Conservation (phyloP, 2,888 invertebrate species). For the Gnatocerus cornutus region DNA sequence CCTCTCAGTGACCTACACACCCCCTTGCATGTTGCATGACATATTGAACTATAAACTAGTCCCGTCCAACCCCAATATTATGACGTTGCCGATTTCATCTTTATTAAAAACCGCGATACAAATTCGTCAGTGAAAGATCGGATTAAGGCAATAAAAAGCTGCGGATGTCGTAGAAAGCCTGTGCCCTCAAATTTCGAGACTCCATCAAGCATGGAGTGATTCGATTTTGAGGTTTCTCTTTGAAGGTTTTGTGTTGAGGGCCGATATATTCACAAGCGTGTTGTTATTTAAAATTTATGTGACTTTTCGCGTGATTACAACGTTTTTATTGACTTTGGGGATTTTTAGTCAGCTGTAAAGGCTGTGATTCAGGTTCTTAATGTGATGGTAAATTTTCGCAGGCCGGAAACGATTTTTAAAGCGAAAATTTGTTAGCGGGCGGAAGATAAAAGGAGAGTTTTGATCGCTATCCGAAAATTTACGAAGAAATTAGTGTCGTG, state of each 20-base stretch:
- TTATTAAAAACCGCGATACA: constrained; percentile 26
- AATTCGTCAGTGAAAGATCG: constrained; percentile 5
- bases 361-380: constrained; percentile 11
- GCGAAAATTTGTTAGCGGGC: constrained; percentile 11
- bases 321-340: constrained; percentile 26
- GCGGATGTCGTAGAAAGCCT: constrained; percentile 2
- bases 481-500: neutral
- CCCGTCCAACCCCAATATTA: constrained; percentile 31
- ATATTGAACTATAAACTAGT: constrained; percentile 35
- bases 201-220: constrained; percentile 47
- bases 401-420: constrained; percentile 24
- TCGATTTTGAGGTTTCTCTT: constrained; percentile 27
- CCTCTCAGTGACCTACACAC: constrained; percentile 11
- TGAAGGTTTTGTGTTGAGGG: constrained; percentile 6
- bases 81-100: constrained; percentile 19
- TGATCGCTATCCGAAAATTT: neutral
- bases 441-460: neutral
- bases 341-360: constrained; percentile 1
- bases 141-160: constrained; percentile 19
- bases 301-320: constrained; percentile 29
- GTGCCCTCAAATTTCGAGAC: neutral
- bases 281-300: constrained; percentile 32
- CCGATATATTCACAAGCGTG: constrained; percentile 15
- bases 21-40: constrained; percentile 34
- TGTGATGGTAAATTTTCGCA: constrained; percentile 13